Percentiles rank a stretch among this genome's conserved stretches.
phyloP scores from a whole-genome alignment of 1,140 invertebrate genomes.

The Lordiphosa clarofinis region DNA sequence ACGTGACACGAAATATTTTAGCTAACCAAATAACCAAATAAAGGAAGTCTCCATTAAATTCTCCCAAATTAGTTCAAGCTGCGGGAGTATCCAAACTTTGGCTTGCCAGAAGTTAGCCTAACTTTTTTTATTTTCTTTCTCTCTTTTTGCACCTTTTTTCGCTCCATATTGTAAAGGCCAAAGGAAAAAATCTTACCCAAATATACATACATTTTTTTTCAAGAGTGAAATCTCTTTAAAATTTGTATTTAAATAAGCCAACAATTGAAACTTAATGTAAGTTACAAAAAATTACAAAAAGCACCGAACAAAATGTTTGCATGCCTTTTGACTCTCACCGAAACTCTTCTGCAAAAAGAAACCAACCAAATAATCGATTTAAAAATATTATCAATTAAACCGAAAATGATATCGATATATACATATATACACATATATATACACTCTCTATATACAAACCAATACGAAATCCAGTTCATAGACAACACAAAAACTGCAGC shows the following conservation, averaged over 20 bases:
- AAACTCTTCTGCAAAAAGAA: conserved; percentile 19
- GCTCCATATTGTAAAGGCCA: too few species aligned
- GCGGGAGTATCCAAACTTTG: too few species aligned
- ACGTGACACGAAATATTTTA: too few species aligned
- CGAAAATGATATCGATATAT: conserved; percentile 31
- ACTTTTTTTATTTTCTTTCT: too few species aligned
- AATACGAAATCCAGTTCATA: conserved; percentile 21
- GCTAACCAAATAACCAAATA: too few species aligned
- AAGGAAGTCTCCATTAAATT: too few species aligned
- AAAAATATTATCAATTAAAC: conserved; percentile 7
- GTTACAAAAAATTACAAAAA: conserved; percentile 10
- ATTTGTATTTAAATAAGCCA: too few species aligned
- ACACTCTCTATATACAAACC: conserved; percentile 17
- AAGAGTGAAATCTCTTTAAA: conserved; percentile 1
- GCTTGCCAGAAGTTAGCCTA: too few species aligned
- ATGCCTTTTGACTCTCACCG: conserved; percentile 44
- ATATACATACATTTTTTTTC: conserved; percentile 11
- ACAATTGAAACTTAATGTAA: not conserved
- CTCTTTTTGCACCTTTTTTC: too few species aligned
- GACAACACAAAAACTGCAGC: conserved; percentile 42
- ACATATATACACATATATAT: conserved; percentile 29
- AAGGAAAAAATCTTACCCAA: conserved; percentile 9
- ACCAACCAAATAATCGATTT: not conserved
- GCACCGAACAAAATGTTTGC: conserved; percentile 37
- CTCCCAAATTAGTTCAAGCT: too few species aligned